Evolutionary conservation across 2,113 vertebrate species (phyloP).

Genomic region (Lota lota): DNA sequence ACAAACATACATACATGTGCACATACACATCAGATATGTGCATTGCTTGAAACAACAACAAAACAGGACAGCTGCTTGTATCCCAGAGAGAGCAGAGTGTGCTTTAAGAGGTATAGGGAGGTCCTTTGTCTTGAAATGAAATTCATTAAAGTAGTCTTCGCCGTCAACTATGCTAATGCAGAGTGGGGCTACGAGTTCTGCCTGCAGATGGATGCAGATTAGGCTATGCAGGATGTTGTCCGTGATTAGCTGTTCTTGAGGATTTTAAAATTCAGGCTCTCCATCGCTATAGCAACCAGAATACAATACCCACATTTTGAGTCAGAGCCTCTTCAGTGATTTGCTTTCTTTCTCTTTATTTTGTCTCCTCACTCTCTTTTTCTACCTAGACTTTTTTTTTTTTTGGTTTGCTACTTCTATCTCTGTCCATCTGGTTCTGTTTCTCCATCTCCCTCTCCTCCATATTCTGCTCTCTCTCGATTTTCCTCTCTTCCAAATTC

Average conservation of each 20-base stretch:
- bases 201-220: slow-evolving; percentile 59
- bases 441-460: neutral
- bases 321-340: slow-evolving; percentile 40
- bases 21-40: slow-evolving; percentile 40
- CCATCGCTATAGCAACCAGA: slow-evolving; percentile 71
- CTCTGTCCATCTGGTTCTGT: too few relatives aligned
- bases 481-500: slow-evolving; percentile 43
- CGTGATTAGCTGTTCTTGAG: slow-evolving; percentile 60
- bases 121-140: slow-evolving; percentile 31
- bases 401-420: neutral
- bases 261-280: slow-evolving; percentile 67
- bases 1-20: too few relatives aligned
- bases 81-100: neutral
- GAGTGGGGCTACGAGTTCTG: slow-evolving; percentile 36
- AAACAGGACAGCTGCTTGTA: slow-evolving; percentile 22
- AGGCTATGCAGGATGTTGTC: slow-evolving; percentile 54
- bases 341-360: slow-evolving; percentile 9
- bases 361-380: slow-evolving; percentile 47
- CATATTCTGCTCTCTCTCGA: neutral
- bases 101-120: slow-evolving; percentile 26
- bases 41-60: slow-evolving; percentile 55
- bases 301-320: slow-evolving; percentile 68
- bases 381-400: neutral
- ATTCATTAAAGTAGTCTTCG: slow-evolving; percentile 47
- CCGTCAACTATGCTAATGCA: slow-evolving; percentile 48